Evolutionary conservation across 1,140 invertebrate genomes (phyloP).

Genomic region (Alviniconcha marisindica): DNA sequence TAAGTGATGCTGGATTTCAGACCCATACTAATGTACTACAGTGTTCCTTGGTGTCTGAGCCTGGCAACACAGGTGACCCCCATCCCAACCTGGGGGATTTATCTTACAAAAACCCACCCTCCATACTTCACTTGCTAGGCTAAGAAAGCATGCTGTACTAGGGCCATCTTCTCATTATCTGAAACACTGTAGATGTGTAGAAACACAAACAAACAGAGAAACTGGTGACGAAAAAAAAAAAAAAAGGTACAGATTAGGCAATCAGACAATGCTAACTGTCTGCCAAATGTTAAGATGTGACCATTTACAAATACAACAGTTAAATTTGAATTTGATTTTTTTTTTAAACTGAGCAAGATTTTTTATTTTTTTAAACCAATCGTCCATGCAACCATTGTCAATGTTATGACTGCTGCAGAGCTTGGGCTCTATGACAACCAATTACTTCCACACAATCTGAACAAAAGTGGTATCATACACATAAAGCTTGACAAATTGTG

Average conservation of each 20-base stretch:
- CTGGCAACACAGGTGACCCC: background rate
- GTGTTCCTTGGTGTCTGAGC: background rate
- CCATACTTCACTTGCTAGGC: background rate
- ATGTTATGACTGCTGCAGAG: too few species aligned
- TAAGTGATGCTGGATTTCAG: conserved; percentile 20
- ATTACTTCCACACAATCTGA: too few species aligned
- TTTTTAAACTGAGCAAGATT: too few species aligned
- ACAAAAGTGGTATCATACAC: too few species aligned
- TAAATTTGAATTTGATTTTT: too few species aligned
- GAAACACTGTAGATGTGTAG: background rate
- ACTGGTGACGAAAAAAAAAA: background rate
- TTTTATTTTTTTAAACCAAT: too few species aligned
- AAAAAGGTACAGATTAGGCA: too few species aligned
- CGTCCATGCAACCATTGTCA: too few species aligned
- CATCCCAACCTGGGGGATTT: background rate
- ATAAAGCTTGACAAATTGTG: too few species aligned
- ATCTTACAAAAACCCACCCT: background rate
- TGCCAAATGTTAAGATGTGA: background rate
- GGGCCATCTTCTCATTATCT: background rate
- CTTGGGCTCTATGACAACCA: too few species aligned
- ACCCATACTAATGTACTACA: background rate
- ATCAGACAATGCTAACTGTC: conserved; percentile 7
- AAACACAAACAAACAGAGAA: background rate
- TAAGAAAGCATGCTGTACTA: background rate
- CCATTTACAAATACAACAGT: too few species aligned